Percentiles rank a stretch among this genome's conserved stretches.
phyloP scores from a whole-genome alignment of 2,888 invertebrate species.

The Eumacrocentrus americanus region DNA sequence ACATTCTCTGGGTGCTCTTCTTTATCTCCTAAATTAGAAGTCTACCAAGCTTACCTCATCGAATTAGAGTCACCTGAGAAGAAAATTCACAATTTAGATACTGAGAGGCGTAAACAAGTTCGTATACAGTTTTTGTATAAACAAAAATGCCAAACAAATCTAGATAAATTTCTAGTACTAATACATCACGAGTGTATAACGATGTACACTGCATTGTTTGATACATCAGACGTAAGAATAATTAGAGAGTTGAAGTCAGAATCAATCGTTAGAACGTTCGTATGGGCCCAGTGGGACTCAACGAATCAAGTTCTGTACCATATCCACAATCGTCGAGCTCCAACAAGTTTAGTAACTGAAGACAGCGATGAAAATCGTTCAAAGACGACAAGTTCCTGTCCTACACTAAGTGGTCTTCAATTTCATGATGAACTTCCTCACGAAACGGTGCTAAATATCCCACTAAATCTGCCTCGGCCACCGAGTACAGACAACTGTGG shows the following conservation, averaged over 20 bases:
- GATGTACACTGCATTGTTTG: slow-evolving; percentile 49
- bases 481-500: slow-evolving; percentile 69
- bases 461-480: slow-evolving; percentile 77
- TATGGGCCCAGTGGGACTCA: slow-evolving; percentile 89
- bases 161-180: slow-evolving; percentile 74
- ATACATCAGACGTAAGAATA: slow-evolving; percentile 35
- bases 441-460: slow-evolving; percentile 87
- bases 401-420: slow-evolving; percentile 82
- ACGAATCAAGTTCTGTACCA: slow-evolving; percentile 80
- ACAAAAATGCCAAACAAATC: slow-evolving; percentile 56
- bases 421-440: slow-evolving; percentile 86
- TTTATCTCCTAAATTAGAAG: slow-evolving; percentile 50
- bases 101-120: slow-evolving; percentile 72
- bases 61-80: slow-evolving; percentile 65
- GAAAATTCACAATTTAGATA: slow-evolving; percentile 61
- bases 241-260: slow-evolving; percentile 58
- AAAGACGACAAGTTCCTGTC: slow-evolving; percentile 64
- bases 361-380: slow-evolving; percentile 67
- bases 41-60: slow-evolving; percentile 71
- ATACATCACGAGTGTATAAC: slow-evolving; percentile 78
- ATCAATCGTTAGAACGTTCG: slow-evolving; percentile 71
- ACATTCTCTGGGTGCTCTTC: no score
- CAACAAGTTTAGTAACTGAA: slow-evolving; percentile 71
- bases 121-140: slow-evolving; percentile 81
- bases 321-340: slow-evolving; percentile 77